Evolutionary conservation across 1,140 invertebrate species (phyloP), one percentile per base, ranked within the genome.

Genomic region (Heliothis virescens): DNA sequence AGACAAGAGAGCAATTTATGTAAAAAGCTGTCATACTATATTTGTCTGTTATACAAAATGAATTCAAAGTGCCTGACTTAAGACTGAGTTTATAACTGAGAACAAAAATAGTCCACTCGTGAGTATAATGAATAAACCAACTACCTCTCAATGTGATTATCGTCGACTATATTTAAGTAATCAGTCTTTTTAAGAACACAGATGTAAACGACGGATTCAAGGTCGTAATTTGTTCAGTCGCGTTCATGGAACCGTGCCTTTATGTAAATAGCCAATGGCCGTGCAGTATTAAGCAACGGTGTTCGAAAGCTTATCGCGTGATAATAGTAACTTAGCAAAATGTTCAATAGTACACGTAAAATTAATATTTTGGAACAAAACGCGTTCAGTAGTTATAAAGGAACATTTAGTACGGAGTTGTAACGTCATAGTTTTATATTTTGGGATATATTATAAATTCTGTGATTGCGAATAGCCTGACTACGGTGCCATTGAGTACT

Each of bases 281-380:
- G 74, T 52, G 74, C 74, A 76, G 74, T 76, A 76, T 76, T 65
- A 76, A 65, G 60, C 60, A 10, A 48, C 60, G 74, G 74, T 76
- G 60, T 76, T 76, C 60, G 48, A 60, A 60, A 41, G 74, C 74
- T 76, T 76, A 65, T 53, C 60, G 60, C 60, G 60, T 65, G 74
- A 76, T 76, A 76, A 76, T 76, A 76, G 60, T 16, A 50, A 76
- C 48, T 41, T 53, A 76, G 74, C 74, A 65, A 18, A 41, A 55
- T 34, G 59, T 76, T 76, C 59, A 76, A 26, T 76, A 63, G 29
- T 74, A 63, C 74, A 55, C 60, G 21, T 76, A 34, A 65, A 63
- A 76, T 76, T 21, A 41, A 62, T 76, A 63, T 76, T 76, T 63
- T 76, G 59, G 50, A 76, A 76, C 18, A 52, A 62, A 52, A 63